A percentile compares a stretch with the other conserved stretches of the same genome.
Conservation (phyloP, 2,888 invertebrate genomes). For the Oeneis ivallda region DNA sequence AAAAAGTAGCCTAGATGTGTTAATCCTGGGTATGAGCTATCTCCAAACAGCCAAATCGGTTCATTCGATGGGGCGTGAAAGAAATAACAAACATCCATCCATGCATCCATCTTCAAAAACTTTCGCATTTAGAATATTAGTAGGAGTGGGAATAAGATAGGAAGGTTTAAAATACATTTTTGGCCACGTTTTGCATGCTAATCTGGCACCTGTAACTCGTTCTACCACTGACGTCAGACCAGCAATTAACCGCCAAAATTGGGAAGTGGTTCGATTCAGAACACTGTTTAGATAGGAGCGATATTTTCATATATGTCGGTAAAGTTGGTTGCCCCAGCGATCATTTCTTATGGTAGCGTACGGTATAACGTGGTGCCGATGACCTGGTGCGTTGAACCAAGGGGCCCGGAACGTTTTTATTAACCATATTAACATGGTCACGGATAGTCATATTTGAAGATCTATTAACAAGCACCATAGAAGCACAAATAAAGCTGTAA, state of each 20-base stretch:
- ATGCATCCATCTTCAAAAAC: too few relatives aligned
- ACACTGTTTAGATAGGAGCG: conserved; percentile 36
- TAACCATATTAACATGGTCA: conserved; percentile 45
- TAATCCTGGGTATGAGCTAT: too few relatives aligned
- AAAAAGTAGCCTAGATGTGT: too few relatives aligned
- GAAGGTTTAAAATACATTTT: too few relatives aligned
- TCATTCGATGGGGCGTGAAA: too few relatives aligned
- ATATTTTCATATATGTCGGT: conserved; percentile 55
- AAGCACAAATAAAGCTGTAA: conserved; percentile 12
- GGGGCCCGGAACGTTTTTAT: conserved; percentile 66
- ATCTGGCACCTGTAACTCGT: conserved; percentile 68
- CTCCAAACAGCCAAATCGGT: too few relatives aligned
- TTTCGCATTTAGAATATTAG: too few relatives aligned
- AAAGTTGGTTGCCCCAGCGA: conserved; percentile 55
- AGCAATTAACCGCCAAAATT: conserved; percentile 55
- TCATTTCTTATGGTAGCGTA: conserved; percentile 74
- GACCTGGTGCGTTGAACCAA: conserved; percentile 76
- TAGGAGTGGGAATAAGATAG: too few relatives aligned
- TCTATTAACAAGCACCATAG: conserved; percentile 24
- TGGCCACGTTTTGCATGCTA: conserved; percentile 41
- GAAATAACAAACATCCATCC: too few relatives aligned
- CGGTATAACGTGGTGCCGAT: conserved; percentile 72
- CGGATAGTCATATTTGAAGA: conserved; percentile 21
- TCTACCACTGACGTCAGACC: conserved; percentile 71
- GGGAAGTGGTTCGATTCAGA: conserved; percentile 32